phyloP scores from a whole-genome alignment of 2,797 vertebrate genomes.

The Melanotaenia parkinsoni region DNA sequence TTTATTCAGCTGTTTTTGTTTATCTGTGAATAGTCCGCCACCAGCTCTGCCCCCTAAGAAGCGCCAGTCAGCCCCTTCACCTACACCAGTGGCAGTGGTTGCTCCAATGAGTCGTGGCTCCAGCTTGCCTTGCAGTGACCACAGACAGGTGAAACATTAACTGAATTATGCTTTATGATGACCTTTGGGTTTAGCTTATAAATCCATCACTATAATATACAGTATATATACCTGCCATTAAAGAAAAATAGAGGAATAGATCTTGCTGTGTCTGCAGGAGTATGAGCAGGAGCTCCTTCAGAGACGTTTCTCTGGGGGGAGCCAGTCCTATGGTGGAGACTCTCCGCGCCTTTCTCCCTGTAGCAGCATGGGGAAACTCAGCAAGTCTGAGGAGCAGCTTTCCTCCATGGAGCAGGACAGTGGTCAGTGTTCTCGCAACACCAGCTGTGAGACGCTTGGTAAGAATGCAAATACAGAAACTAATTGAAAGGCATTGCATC shows the following conservation, averaged over 20 bases:
- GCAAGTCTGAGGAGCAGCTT: constrained; percentile 97
- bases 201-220: background rate
- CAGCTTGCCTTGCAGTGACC: constrained; percentile 92
- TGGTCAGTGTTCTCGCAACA: constrained; percentile 97
- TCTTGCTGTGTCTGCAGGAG: constrained; percentile 80
- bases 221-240: background rate
- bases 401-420: constrained; percentile 97
- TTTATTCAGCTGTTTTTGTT: constrained; percentile 20
- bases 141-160: constrained; percentile 86
- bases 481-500: background rate
- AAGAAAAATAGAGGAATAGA: background rate
- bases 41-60: constrained; percentile 97
- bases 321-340: constrained; percentile 94
- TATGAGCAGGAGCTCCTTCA: constrained; percentile 94
- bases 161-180: background rate
- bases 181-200: background rate
- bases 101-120: constrained; percentile 97
- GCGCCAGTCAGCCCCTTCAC: constrained; percentile 94
- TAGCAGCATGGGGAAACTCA: constrained; percentile 97
- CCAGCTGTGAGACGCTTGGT: constrained; percentile 99
- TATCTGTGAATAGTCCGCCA: constrained; percentile 81
- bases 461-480: constrained; percentile 52
- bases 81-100: constrained; percentile 94
- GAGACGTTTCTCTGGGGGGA: constrained; percentile 93
- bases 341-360: constrained; percentile 94